Base-by-base conservation (phyloP, 2,888 invertebrate genomes). In the Pegoplata infirma region DNA sequence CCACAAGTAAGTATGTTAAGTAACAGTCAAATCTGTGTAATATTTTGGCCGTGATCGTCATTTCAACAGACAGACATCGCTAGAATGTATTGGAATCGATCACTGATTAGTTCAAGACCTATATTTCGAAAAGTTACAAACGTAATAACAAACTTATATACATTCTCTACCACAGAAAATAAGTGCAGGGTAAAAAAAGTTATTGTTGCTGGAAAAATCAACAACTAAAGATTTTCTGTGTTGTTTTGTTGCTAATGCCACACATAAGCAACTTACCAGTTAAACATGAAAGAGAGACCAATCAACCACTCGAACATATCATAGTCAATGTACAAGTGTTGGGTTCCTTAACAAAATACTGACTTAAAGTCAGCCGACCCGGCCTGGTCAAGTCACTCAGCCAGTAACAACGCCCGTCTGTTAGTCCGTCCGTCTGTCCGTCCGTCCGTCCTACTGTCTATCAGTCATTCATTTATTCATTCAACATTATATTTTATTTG, bases 391-490 rank as follows among this genome's bases (percentile, higher is more conserved):
- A n/a, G n/a, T n/a, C n/a, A n/a, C n/a, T 55, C 40, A 17, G 14
- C 19, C 47, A 36, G 46, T 14, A n/a, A n/a, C n/a, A n/a, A n/a
- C n/a, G 51, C 53, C 46, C 56, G 16, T 51, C 12, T 19, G 36
- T 28, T 28, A 23, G 12, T 46, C 59, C 28, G 6, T 3, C 36
- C 5, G 53, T 59, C 69, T 14, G 51, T 58, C 46, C 56, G 16
- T 51, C 12, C 23, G 36, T 28, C 40, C 23, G 12, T 46, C 59
- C 28, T 28, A 12, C 36, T n/a, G 53, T 59, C 69, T 40, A 14
- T 59, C 51, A 55, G 53, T 68, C 47, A 47, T 59, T 72, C 67
- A 67, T 72, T 71, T 59, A 66, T 23, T 53, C 51, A 47, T 72
- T 72, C 47, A 73, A 40, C 40, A 64, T 71, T 71, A 55, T 71